Conservation (phyloP, 2,797 vertebrate genomes). For the Myripristis murdjan region DNA sequence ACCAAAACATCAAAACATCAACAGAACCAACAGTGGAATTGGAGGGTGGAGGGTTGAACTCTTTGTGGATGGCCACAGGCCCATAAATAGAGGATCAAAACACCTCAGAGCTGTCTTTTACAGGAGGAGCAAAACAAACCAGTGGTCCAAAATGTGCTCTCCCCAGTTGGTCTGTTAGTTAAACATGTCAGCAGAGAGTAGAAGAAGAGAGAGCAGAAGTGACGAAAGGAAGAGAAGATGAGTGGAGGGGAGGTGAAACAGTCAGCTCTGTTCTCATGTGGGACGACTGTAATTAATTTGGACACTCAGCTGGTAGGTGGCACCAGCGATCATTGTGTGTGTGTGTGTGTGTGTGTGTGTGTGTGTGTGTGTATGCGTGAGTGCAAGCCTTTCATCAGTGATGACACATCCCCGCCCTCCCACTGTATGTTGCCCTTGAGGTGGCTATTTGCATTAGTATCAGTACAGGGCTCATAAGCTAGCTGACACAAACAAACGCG, state of each 20-base stretch:
- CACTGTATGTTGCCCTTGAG: slow-evolving; percentile 82
- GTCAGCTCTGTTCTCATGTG: slow-evolving; percentile 76
- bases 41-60: neutral
- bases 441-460: slow-evolving; percentile 80
- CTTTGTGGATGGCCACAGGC: neutral
- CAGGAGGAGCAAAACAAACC: slow-evolving; percentile 12
- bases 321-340: slow-evolving; percentile 66
- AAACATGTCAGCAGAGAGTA: slow-evolving; percentile 40
- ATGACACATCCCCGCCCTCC: slow-evolving; percentile 74
- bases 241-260: slow-evolving; percentile 71
- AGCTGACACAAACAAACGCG: slow-evolving; percentile 38
- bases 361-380: slow-evolving; percentile 17
- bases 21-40: neutral
- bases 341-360: neutral
- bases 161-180: slow-evolving; percentile 10
- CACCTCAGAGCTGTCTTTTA: slow-evolving; percentile 37
- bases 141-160: slow-evolving; percentile 53
- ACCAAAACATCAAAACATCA: slow-evolving; percentile 37
- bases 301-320: slow-evolving; percentile 79
- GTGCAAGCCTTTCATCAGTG: slow-evolving; percentile 62
- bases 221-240: slow-evolving; percentile 42
- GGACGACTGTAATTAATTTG: slow-evolving; percentile 84
- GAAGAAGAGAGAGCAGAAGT: no score
- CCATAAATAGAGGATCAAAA: slow-evolving; percentile 13
- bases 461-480: slow-evolving; percentile 57